These are phyloP conservation scores for Ridgeia piscesae DNA, from an alignment of 1,140 invertebrate genomes.

Conservation along the genomic window DNA sequence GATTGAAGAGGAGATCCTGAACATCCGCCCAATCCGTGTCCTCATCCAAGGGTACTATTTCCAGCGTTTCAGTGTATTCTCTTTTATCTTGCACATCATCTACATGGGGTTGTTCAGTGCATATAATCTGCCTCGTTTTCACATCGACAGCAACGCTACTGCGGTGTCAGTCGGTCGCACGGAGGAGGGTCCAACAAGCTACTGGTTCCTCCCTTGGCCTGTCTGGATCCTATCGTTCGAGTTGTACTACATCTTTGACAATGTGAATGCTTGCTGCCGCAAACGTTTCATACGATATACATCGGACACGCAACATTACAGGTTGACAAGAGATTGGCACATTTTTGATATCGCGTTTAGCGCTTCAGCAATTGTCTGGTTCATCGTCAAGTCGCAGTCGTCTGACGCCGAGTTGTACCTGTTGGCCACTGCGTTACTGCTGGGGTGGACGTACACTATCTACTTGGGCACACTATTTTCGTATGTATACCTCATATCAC, in stretches of 20 bases:
- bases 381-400: neutral
- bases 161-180: neutral
- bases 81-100: conserved; percentile 29
- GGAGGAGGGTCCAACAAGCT: neutral
- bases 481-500: too few relatives aligned
- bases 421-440: conserved; percentile 22
- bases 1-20: conserved; percentile 24
- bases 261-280: neutral
- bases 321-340: too few relatives aligned
- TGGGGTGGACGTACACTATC: conserved; percentile 32
- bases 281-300: too few relatives aligned
- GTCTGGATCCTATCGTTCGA: neutral
- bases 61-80: conserved; percentile 27
- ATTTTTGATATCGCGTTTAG: conserved; percentile 17
- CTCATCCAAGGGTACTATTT: conserved; percentile 28
- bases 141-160: neutral
- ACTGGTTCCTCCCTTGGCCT: conserved; percentile 11
- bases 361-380: conserved; percentile 22
- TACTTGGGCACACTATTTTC: too few relatives aligned
- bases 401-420: conserved; percentile 15
- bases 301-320: too few relatives aligned
- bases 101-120: conserved; percentile 29
- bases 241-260: neutral
- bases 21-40: conserved; percentile 29
- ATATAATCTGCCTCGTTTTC: neutral